Conservation (phyloP, 1,140 invertebrate genomes). For the Drosophila tristis region DNA sequence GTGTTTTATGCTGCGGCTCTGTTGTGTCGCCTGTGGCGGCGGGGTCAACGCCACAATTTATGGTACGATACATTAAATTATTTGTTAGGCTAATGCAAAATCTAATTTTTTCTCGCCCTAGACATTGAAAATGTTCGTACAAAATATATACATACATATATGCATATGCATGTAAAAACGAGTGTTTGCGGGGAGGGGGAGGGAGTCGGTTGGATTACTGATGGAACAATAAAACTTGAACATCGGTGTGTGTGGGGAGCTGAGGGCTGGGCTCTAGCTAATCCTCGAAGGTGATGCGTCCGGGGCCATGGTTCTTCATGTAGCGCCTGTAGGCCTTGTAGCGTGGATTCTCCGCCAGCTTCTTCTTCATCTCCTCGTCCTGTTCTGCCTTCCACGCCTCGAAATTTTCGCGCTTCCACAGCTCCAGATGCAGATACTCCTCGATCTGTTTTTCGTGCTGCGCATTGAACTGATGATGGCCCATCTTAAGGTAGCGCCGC, state of each 20-base stretch:
- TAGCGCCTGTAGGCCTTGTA: slow-evolving; percentile 92
- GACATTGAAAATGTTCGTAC: slow-evolving; percentile 19
- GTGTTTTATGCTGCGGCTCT: no score
- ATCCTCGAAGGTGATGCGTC: slow-evolving; percentile 92
- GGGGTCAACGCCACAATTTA: slow-evolving; percentile 60
- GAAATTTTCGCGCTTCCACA: slow-evolving; percentile 94
- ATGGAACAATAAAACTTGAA: slow-evolving; percentile 74
- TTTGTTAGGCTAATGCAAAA: slow-evolving; percentile 17
- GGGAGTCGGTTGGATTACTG: slow-evolving; percentile 31
- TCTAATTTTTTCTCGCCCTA: slow-evolving; percentile 1
- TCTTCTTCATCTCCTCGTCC: slow-evolving; percentile 92
- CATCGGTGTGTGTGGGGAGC: slow-evolving; percentile 14
- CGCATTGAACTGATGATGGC: slow-evolving; percentile 88
- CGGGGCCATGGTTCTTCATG: slow-evolving; percentile 91
- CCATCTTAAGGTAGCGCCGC: slow-evolving; percentile 90
- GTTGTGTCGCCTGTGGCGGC: neutral
- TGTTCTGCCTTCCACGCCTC: slow-evolving; percentile 91
- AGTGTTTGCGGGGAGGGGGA: neutral
- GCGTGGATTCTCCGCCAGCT: slow-evolving; percentile 90
- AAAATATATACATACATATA: slow-evolving; percentile 32
- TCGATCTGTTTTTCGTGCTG: slow-evolving; percentile 90
- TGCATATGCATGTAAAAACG: neutral
- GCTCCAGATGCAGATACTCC: slow-evolving; percentile 89
- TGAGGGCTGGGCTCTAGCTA: slow-evolving; percentile 19
- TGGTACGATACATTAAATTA: slow-evolving; percentile 27